Percentiles rank a stretch among this genome's conserved stretches.
Evolutionary conservation across 2,113 vertebrate species (phyloP).

Genomic region (Festucalex cinctus): DNA sequence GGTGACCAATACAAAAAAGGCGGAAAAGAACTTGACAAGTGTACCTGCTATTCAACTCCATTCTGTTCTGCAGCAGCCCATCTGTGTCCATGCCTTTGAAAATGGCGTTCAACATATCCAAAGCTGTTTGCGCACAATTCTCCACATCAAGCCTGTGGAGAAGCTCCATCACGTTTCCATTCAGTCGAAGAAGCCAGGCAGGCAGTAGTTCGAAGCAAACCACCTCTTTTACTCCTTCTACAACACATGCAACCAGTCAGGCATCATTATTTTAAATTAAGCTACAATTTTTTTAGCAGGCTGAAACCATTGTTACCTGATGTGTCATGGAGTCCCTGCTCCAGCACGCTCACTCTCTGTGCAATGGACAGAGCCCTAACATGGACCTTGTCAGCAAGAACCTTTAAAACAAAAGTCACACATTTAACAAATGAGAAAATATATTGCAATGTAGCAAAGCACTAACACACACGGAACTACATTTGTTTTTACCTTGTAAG

Average conservation of each 20-base stretch:
- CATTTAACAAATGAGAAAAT: not conserved
- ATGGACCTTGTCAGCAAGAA: slow-evolving; percentile 92
- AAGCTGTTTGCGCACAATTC: slow-evolving; percentile 83
- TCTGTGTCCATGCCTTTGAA: slow-evolving; percentile 73
- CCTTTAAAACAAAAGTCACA: slow-evolving; percentile 63
- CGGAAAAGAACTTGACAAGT: not conserved
- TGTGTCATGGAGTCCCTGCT: slow-evolving; percentile 87
- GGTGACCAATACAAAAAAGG: not conserved
- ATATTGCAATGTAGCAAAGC: not conserved
- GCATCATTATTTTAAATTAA: not conserved
- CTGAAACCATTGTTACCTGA: slow-evolving; percentile 74
- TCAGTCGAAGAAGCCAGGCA: slow-evolving; percentile 80
- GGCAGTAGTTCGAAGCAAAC: slow-evolving; percentile 79
- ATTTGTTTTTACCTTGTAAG: slow-evolving; percentile 81
- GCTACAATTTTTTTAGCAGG: not conserved
- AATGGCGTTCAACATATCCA: slow-evolving; percentile 74
- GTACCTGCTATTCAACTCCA: slow-evolving; percentile 79
- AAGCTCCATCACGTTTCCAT: slow-evolving; percentile 81
- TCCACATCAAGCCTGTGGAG: slow-evolving; percentile 92
- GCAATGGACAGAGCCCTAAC: slow-evolving; percentile 88
- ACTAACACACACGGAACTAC: not conserved
- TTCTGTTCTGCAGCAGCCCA: slow-evolving; percentile 72
- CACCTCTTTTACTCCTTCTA: slow-evolving; percentile 83
- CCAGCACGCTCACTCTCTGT: slow-evolving; percentile 88
- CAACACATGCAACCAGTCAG: slow-evolving; percentile 15